phyloP scores from a whole-genome alignment of 2,797 vertebrate species.

The Pempheris klunzingeri region DNA sequence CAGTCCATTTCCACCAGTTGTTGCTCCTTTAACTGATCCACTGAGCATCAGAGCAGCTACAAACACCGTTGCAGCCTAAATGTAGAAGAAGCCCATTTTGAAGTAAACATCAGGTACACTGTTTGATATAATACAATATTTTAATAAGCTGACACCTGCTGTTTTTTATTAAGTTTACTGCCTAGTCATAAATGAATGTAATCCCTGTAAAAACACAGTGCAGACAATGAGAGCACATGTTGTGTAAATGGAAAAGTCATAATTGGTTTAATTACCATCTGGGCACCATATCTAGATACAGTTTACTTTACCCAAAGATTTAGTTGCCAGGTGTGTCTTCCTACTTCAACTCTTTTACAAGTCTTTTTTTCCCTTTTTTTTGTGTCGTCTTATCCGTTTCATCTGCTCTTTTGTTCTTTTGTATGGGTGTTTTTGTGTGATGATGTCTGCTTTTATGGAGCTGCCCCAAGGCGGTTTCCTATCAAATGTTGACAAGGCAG shows the following conservation, averaged over 20 bases:
- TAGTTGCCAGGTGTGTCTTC: conserved; percentile 54
- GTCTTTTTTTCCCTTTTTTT: not conserved
- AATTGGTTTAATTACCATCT: conserved; percentile 61
- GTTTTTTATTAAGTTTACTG: conserved; percentile 3
- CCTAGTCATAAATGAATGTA: conserved; percentile 10
- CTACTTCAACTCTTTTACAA: conserved; percentile 15
- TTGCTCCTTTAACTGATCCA: conserved; percentile 6
- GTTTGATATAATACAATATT: too few species aligned
- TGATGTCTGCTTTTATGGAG: conserved; percentile 38
- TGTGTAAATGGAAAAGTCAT: conserved; percentile 35
- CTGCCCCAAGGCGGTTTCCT: conserved; percentile 30
- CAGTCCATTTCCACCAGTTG: not conserved
- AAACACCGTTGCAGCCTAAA: not conserved
- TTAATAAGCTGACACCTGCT: conserved; percentile 10
- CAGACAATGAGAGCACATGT: conserved; percentile 4
- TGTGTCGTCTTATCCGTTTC: conserved; percentile 32
- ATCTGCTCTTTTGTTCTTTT: conserved; percentile 36
- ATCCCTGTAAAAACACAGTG: not conserved
- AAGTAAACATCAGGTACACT: not conserved
- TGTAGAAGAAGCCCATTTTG: not conserved
- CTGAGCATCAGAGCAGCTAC: conserved; percentile 10
- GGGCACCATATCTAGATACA: conserved; percentile 41
- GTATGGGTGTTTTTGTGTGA: conserved; percentile 26
- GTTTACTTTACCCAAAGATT: conserved; percentile 16
- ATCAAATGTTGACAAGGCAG: conserved; percentile 21